Base-by-base conservation (phyloP, 2,113 vertebrate genomes). In the Pelusios castaneus region DNA sequence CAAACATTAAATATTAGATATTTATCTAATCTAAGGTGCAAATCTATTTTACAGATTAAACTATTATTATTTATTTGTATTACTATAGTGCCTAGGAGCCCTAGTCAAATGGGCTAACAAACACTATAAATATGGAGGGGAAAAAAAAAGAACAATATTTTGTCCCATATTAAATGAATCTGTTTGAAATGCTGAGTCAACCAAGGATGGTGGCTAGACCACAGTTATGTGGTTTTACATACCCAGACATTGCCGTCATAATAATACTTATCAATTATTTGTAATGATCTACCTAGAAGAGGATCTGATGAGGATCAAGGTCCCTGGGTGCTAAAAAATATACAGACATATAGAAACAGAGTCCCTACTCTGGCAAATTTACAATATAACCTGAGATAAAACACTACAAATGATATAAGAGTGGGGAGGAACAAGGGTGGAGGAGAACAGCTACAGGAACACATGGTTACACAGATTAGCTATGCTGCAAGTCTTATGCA, bases 341-440 rank as follows among this genome's bases (percentile, higher is more conserved):
- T 6, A 52, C 5, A 3, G 86, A 31, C 6, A 5, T 8, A 83
- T 0, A 6, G 84, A 82, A 27, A 81, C 31, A 88, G 11, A 10
- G 29, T n/a, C 17, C 5, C 0, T 27, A 4, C 9, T 2, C 41
- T 21, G 21, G 0, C 80, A n/a, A 31, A 8, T 77, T 29, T 22
- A 54, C 4, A 13, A 27, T 12, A 25, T 88, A 84, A 29, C 38
- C 38, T 70, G 34, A 70, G 21, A 70, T 70, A 24, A 49, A 82
- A 38, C 21, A 78, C 10, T 43, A 34, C n/a, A 51, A 80, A 45
- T 3, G 31, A 49, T 38, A 76, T 45, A 22, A 47, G 3, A 51
- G 8, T 19, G 78, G 47, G 38, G 91, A 81, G 73, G 84, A 58
- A 70, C 10, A 80, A 41, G 60, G 14, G 75, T 4, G 0, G 2